phyloP scores from a whole-genome alignment of 1,140 invertebrate species.

The Brachionus rubens region DNA sequence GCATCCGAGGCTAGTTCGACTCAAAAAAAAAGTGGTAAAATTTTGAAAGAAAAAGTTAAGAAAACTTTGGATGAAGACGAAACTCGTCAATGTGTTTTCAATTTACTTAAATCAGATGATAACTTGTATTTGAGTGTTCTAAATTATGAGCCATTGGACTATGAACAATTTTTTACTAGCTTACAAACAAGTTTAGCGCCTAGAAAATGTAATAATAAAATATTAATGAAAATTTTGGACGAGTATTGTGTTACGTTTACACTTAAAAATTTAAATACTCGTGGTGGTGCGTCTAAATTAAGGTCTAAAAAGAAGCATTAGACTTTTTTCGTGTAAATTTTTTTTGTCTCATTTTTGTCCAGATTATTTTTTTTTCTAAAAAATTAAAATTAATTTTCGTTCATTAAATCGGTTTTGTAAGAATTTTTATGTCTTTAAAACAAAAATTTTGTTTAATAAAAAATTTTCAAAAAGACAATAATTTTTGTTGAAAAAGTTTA shows the following conservation, averaged over 20 bases:
- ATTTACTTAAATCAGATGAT: slow-evolving; percentile 10
- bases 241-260: slow-evolving; percentile 46
- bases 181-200: not conserved
- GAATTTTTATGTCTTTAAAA: too few species aligned
- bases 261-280: slow-evolving; percentile 42
- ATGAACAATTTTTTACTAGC: slow-evolving; percentile 4
- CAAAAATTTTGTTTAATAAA: too few species aligned
- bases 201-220: slow-evolving; percentile 19
- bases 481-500: too few species aligned
- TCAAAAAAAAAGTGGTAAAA: slow-evolving; percentile 10
- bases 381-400: too few species aligned
- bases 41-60: slow-evolving; percentile 15
- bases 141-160: slow-evolving; percentile 44
- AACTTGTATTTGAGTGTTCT: slow-evolving; percentile 29
- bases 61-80: slow-evolving; percentile 15
- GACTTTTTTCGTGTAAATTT: not conserved
- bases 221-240: slow-evolving; percentile 33
- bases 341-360: too few species aligned
- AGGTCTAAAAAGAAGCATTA: slow-evolving; percentile 37
- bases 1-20: not conserved
- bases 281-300: slow-evolving; percentile 7
- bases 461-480: too few species aligned
- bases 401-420: too few species aligned
- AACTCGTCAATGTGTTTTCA: not conserved
- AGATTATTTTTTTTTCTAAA: too few species aligned